phyloP scores from a whole-genome alignment of 2,113 vertebrate genomes.

The Marcusenius ussheri region DNA sequence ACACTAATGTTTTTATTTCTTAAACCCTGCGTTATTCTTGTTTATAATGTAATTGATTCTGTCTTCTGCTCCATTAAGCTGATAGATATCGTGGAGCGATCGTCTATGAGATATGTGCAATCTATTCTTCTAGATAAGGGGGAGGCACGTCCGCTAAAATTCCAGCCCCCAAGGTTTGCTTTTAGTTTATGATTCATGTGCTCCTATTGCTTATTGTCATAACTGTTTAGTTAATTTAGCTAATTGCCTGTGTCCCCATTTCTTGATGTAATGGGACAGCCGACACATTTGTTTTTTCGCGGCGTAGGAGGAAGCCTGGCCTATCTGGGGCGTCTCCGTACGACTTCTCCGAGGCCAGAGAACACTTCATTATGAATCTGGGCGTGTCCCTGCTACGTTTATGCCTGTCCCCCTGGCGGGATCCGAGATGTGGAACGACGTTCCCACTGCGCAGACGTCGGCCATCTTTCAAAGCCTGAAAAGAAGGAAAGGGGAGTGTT shows the following conservation, averaged over 20 bases:
- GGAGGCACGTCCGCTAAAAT: background rate
- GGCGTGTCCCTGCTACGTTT: background rate
- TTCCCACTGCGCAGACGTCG: background rate
- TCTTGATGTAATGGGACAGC: background rate
- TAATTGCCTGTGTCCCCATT: conserved; percentile 9
- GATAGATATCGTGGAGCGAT: conserved; percentile 50
- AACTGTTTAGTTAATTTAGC: conserved; percentile 3
- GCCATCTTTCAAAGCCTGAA: background rate
- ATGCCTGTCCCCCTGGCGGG: background rate
- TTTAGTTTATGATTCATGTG: background rate
- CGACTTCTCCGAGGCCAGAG: background rate
- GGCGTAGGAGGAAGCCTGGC: background rate
- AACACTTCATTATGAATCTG: background rate
- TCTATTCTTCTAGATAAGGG: conserved; percentile 14
- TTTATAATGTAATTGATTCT: conserved; percentile 59
- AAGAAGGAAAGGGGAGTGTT: background rate
- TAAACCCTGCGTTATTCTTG: conserved; percentile 57
- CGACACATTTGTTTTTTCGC: background rate
- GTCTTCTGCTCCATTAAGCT: conserved; percentile 56
- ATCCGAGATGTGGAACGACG: background rate
- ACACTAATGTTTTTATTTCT: conserved; percentile 60
- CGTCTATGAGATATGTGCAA: conserved; percentile 46
- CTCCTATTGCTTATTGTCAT: background rate
- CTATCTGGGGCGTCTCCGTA: background rate
- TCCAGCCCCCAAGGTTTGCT: background rate